These are phyloP conservation scores for Anthonomus grandis DNA, from an alignment of 1,140 invertebrate species.

Conservation along the genomic window DNA sequence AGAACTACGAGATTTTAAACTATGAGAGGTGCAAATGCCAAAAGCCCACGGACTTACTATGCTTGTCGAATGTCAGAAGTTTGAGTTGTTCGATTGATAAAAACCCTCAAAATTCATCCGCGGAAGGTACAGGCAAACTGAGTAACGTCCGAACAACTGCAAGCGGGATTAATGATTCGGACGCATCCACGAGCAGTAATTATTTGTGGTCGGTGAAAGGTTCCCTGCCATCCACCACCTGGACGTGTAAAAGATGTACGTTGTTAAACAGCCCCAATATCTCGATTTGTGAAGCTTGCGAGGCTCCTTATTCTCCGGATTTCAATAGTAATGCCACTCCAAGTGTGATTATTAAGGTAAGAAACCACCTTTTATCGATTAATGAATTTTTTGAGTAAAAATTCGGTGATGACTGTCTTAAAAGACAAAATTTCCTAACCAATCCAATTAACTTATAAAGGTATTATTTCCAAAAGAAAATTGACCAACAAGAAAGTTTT, in stretches of 20 bases:
- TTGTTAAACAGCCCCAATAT: conserved; percentile 67
- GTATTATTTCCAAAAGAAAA: too few species aligned
- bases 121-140: conserved; percentile 41
- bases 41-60: conserved; percentile 31
- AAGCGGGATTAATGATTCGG: conserved; percentile 41
- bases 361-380: too few species aligned
- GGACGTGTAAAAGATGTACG: conserved; percentile 86
- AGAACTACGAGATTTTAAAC: conserved; percentile 33
- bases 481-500: too few species aligned
- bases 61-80: conserved; percentile 44
- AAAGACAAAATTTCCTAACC: too few species aligned
- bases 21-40: conserved; percentile 42
- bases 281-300: conserved; percentile 62
- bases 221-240: conserved; percentile 53
- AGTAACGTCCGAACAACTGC: conserved; percentile 43
- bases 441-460: too few species aligned
- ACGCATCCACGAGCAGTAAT: conserved; percentile 22
- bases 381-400: too few species aligned
- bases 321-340: conserved; percentile 45
- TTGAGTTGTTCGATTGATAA: conserved; percentile 42
- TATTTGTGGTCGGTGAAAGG: conserved; percentile 39
- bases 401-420: too few species aligned
- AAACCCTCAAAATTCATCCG: conserved; percentile 36
- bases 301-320: conserved; percentile 56
- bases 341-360: conserved; percentile 47